These are phyloP conservation scores for Sisyra terminalis DNA, from an alignment of 2,888 invertebrate genomes.

Conservation along the genomic window DNA sequence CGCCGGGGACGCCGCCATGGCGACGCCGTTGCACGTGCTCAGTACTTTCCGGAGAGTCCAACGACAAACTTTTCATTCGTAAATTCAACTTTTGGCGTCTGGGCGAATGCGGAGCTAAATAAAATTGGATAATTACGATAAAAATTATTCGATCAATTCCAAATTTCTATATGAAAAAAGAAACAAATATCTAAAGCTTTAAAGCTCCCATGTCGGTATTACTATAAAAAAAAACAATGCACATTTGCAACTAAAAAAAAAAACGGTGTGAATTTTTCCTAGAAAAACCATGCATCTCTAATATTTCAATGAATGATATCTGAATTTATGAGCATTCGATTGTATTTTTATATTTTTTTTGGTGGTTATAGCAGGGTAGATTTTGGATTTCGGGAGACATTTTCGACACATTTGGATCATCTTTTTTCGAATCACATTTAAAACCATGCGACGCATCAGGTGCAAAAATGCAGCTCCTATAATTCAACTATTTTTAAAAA, in stretches of 20 bases:
- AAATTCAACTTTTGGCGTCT: slow-evolving; percentile 90
- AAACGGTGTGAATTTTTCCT: slow-evolving; percentile 1
- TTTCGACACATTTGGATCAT: too few relatives aligned
- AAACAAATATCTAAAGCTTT: slow-evolving; percentile 18
- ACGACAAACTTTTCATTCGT: slow-evolving; percentile 93
- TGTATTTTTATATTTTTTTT: not conserved
- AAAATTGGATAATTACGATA: too few relatives aligned
- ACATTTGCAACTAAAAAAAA: not conserved
- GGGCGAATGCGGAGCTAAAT: slow-evolving; percentile 84
- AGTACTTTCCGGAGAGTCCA: slow-evolving; percentile 90
- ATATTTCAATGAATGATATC: not conserved
- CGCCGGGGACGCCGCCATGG: slow-evolving; percentile 20
- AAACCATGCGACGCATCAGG: too few relatives aligned
- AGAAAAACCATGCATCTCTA: not conserved
- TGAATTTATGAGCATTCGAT: not conserved
- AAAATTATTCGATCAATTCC: not conserved
- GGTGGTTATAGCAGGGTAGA: too few relatives aligned
- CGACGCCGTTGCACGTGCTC: slow-evolving; percentile 66
- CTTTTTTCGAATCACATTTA: too few relatives aligned
- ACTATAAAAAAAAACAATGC: not conserved
- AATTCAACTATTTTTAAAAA: too few relatives aligned
- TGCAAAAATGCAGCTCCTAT: too few relatives aligned
- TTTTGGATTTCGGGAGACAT: too few relatives aligned
- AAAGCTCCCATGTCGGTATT: not conserved
- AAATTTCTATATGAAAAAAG: not conserved